These are phyloP conservation scores for Idaea straminata DNA, from an alignment of 2,888 invertebrate species.

Conservation along the genomic window DNA sequence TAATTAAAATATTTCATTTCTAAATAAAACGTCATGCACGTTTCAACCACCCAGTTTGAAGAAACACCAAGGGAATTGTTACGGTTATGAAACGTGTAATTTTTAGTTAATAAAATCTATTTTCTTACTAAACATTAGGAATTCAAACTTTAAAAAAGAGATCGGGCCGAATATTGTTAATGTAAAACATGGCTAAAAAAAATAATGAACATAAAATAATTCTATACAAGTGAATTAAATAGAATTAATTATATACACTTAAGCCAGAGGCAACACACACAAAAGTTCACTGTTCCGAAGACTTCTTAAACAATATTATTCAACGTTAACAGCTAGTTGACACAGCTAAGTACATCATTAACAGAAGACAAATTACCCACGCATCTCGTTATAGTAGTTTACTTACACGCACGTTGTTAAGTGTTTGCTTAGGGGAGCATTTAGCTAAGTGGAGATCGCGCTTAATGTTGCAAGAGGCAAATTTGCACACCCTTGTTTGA, in stretches of 20 bases:
- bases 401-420: conserved; percentile 31
- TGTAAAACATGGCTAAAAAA: no score
- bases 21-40: background rate
- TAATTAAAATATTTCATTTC: conserved; percentile 4
- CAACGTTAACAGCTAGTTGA: conserved; percentile 4
- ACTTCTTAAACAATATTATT: background rate
- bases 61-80: background rate
- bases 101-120: background rate
- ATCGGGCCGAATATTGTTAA: no score
- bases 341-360: conserved; percentile 18
- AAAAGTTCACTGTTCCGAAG: background rate
- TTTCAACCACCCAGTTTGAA: background rate
- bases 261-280: background rate
- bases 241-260: no score
- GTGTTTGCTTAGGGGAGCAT: conserved; percentile 42
- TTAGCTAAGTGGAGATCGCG: conserved; percentile 37
- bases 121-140: no score
- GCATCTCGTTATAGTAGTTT: conserved; percentile 33
- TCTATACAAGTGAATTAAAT: no score
- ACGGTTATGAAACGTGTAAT: background rate
- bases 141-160: no score
- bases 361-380: conserved; percentile 24
- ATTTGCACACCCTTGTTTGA: conserved; percentile 40
- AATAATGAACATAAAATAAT: no score
- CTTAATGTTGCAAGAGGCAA: conserved; percentile 41